These are phyloP conservation scores for Chaenodraco wilsoni DNA, from an alignment of 2,797 vertebrate genomes.

Conservation along the genomic window DNA sequence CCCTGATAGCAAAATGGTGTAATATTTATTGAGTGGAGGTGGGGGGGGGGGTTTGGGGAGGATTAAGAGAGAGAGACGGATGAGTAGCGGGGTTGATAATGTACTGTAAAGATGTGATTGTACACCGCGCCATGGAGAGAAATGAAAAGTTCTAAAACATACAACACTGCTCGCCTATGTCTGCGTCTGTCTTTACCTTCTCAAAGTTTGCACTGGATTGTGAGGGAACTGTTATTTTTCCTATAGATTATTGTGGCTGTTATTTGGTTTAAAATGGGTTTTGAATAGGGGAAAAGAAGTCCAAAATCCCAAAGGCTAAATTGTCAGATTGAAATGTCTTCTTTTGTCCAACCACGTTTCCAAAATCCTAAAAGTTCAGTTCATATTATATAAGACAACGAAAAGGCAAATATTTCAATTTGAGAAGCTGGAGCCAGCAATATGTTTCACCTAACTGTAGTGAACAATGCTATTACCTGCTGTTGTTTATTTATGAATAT, in stretches of 20 bases:
- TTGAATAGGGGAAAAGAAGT: background rate
- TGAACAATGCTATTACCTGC: background rate
- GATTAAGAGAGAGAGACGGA: background rate
- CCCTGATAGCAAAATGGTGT: constrained; percentile 55
- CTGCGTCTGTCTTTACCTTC: constrained; percentile 9
- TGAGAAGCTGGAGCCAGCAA: background rate
- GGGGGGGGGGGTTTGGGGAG: background rate
- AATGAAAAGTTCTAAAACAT: constrained; percentile 75
- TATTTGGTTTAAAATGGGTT: background rate
- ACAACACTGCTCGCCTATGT: constrained; percentile 44
- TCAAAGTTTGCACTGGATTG: background rate
- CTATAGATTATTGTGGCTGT: background rate
- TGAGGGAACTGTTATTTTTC: background rate
- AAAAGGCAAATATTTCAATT: background rate
- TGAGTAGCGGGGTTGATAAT: constrained; percentile 55
- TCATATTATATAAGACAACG: background rate
- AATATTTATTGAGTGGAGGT: constrained; percentile 79
- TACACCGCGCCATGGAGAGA: constrained; percentile 64
- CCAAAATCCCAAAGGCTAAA: background rate
- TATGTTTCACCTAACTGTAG: too few species aligned
- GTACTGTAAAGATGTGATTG: constrained; percentile 82
- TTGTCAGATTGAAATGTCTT: background rate
- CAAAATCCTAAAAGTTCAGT: background rate
- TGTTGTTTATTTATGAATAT: background rate
- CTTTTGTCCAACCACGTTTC: background rate